Percentiles rank a stretch among this genome's conserved stretches.
phyloP scores from a whole-genome alignment of 2,888 invertebrate genomes.

The Syrista parreyssii region DNA sequence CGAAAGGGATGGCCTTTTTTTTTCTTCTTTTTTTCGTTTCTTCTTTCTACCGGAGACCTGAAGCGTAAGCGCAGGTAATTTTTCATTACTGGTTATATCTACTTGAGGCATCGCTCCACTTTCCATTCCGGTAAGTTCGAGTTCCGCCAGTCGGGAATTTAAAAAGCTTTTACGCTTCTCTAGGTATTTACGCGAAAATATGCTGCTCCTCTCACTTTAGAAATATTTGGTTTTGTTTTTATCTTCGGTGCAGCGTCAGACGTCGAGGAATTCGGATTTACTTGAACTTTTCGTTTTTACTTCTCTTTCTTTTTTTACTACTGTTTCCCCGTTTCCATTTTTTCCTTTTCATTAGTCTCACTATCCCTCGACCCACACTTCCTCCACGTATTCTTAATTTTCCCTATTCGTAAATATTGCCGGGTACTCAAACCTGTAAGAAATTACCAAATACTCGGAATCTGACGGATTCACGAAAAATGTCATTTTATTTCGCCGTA shows the following conservation, averaged over 20 bases:
- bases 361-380: neutral
- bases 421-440: neutral
- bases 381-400: neutral
- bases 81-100: neutral
- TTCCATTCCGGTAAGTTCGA: neutral
- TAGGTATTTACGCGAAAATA: neutral
- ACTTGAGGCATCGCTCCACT: neutral
- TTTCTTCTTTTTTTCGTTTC: neutral
- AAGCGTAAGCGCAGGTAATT: neutral
- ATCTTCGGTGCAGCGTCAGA: neutral
- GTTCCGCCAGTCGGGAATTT: neutral
- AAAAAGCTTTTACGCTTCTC: neutral
- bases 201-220: neutral
- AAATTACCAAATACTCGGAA: neutral
- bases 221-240: neutral
- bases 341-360: neutral
- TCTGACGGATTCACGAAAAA: neutral
- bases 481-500: neutral
- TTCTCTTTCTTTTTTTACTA: neutral
- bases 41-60: neutral
- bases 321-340: neutral
- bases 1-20: neutral
- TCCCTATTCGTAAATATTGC: neutral
- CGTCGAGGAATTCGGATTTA: neutral
- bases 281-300: neutral